Conservation (phyloP, 2,113 vertebrate species). For the Dermatemys mawii region DNA sequence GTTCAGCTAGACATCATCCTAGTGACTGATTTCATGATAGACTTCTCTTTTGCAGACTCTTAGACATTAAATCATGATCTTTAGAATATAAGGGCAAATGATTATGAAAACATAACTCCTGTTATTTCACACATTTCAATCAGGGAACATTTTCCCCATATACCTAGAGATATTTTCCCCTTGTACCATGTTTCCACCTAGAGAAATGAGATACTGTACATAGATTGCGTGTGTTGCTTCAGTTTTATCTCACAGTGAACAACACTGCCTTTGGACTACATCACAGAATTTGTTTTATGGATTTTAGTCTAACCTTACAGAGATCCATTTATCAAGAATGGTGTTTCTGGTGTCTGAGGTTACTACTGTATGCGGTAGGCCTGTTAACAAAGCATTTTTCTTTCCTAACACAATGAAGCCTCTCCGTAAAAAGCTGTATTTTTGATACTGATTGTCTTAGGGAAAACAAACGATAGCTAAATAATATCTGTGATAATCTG, state of each 20-base stretch:
- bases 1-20: background rate
- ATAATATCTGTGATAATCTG: slow-evolving; percentile 69
- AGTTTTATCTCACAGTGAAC: slow-evolving; percentile 6
- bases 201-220: background rate
- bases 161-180: background rate
- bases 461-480: slow-evolving; percentile 65
- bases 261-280: background rate
- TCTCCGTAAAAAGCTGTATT: slow-evolving; percentile 38
- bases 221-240: background rate
- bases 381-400: background rate
- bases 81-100: slow-evolving; percentile 1
- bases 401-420: slow-evolving; percentile 11
- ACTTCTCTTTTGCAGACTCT: slow-evolving; percentile 18
- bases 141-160: background rate
- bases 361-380: background rate
- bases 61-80: background rate
- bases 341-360: background rate
- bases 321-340: background rate
- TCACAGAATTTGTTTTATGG: background rate
- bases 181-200: slow-evolving; percentile 37
- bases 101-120: background rate
- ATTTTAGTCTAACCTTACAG: background rate
- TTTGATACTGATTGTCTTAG: slow-evolving; percentile 69
- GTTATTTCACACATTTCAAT: slow-evolving; percentile 30
- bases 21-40: background rate